Evolutionary conservation across 2,888 invertebrate species (phyloP).

Genomic region (Plutella xylostella): DNA sequence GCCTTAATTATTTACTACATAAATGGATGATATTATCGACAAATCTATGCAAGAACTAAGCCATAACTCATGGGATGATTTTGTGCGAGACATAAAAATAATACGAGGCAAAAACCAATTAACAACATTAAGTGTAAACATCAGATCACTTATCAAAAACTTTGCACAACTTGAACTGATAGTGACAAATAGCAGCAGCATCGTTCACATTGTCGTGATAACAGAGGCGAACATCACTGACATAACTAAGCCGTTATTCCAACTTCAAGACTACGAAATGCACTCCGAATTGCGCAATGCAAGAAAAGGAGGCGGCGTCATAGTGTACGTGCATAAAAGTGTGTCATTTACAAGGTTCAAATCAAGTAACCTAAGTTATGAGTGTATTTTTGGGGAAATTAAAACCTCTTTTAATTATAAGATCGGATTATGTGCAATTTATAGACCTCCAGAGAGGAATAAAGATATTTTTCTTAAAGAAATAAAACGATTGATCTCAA

Average conservation of each 20-base stretch:
- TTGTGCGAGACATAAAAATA: background rate
- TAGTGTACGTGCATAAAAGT: background rate
- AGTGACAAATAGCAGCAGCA: slow-evolving; percentile 1
- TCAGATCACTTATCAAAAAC: slow-evolving; percentile 12
- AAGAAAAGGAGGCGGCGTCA: background rate
- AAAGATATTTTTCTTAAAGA: background rate
- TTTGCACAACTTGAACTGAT: slow-evolving; percentile 15
- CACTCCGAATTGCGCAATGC: slow-evolving; percentile 7
- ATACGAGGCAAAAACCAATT: too few species aligned
- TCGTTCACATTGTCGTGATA: slow-evolving; percentile 11
- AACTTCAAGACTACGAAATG: slow-evolving; percentile 11
- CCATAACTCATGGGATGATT: slow-evolving; percentile 4
- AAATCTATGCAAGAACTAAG: background rate
- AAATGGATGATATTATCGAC: too few species aligned
- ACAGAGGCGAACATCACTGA: slow-evolving; percentile 14
- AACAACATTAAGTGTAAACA: slow-evolving; percentile 9
- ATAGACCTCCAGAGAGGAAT: background rate
- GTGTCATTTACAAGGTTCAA: background rate
- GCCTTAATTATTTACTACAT: too few species aligned
- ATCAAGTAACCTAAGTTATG: background rate
- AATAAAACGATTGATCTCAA: background rate
- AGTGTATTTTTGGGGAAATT: background rate
- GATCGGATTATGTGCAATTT: background rate
- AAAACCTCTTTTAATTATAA: background rate
- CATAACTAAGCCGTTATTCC: background rate